Evolutionary conservation across 2,888 invertebrate species (phyloP).

Genomic region (Lycia hirtaria): DNA sequence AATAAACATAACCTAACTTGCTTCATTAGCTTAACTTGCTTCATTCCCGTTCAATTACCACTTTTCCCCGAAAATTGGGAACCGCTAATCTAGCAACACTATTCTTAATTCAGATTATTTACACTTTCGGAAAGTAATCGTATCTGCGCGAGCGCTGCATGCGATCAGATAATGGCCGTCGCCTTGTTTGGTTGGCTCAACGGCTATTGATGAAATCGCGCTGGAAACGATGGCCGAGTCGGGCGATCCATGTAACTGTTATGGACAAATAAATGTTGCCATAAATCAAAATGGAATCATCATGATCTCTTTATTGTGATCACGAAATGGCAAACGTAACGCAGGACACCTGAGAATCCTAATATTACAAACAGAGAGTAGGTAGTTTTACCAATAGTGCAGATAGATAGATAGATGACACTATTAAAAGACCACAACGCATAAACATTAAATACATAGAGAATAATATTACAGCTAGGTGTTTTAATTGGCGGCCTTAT

Average conservation of each 20-base stretch:
- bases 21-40: too few relatives aligned
- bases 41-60: too few relatives aligned
- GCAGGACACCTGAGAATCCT: too few relatives aligned
- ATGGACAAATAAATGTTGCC: not conserved
- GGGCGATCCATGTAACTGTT: constrained; percentile 3
- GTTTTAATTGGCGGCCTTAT: too few relatives aligned
- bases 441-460: too few relatives aligned
- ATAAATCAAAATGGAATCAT: constrained; percentile 1
- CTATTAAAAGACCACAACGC: too few relatives aligned
- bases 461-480: too few relatives aligned
- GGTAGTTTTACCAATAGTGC: too few relatives aligned
- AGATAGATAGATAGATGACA: too few relatives aligned
- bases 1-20: not conserved
- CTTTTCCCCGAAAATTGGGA: not conserved
- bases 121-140: constrained; percentile 70
- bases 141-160: constrained; percentile 51
- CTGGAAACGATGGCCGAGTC: constrained; percentile 4
- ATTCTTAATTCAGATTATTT: constrained; percentile 69
- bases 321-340: too few relatives aligned
- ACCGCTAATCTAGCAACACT: not conserved
- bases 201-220: constrained; percentile 40
- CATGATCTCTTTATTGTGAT: too few relatives aligned
- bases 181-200: constrained; percentile 53
- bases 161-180: constrained; percentile 60
- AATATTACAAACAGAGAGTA: too few relatives aligned